Base-by-base conservation (phyloP, 2,113 vertebrate genomes). In the Amia ocellicauda region DNA sequence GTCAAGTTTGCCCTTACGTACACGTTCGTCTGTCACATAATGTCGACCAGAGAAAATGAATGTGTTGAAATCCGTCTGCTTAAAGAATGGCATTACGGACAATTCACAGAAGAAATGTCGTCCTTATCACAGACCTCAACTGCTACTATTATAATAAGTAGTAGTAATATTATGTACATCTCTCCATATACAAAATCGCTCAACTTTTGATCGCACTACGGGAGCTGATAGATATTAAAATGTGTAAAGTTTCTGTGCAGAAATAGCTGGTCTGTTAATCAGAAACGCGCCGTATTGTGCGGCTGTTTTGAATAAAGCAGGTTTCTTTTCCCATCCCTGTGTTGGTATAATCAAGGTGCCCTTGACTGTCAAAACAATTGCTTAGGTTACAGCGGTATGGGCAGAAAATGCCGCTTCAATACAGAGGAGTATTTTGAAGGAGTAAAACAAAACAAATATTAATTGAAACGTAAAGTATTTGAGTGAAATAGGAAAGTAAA, bases 261-360 rank as follows among this genome's bases (percentile, higher is more conserved):
- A 36, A 36, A 36, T 36, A 36, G 11, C 31, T 36, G 31, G 5
- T 36, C 11, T 36, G 11, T 11, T 36, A 7, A 36, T 11, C 11
- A 11, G 31, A 7, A 36, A 11, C 31, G 11, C 2, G 11, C 2
- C 5, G n/a, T 47, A 8, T 47, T 47, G 4, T 47, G 43, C 4
- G 43, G 13, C 43, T 47, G 43, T 14, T 17, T 47, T 47, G 43
- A 14, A 13, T 47, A 47, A 3, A 47, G 43, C 8, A 13, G 43
- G 43, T 16, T 47, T 17, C 4, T 14, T 47, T n/a, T 47, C 10
- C 16, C 13, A 4, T 47, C 16, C 43, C 7, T 14, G 14, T 47
- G 43, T 47, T 13, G 7, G 31, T 36, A 36, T 36, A 69, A 56
- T 63, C 73, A 83, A 78, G 80, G 78, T 82, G 79, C 74, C 79